Base-by-base conservation (phyloP, 2,113 vertebrate species). In the Suncus etruscus region DNA sequence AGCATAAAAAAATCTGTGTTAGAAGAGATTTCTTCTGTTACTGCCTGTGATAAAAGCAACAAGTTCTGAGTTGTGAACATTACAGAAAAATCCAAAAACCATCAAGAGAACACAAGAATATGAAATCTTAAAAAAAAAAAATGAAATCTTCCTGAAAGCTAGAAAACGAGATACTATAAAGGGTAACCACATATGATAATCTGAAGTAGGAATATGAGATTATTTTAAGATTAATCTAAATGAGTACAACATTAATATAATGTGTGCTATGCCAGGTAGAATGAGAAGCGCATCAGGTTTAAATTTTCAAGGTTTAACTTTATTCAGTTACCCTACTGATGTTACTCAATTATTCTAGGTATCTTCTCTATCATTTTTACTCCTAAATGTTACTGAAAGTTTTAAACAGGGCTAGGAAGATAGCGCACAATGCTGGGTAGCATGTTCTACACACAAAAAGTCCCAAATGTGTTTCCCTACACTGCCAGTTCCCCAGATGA, bases 291-390 rank as follows among this genome's bases (percentile, higher is more conserved):
- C 47, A 50, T 9, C 22, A 80, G 3, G 29, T 70, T 29, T 80
- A 50, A 61, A 50, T 66, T 65, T 87, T 39, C 24, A 87, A 18
- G 27, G 70, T 89, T 94, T 91, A 89, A 77, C 29, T 79, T 80
- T 65, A 94, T 27, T 73, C 27, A 79, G 25, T 68, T 85, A 73
- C 66, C 29, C 27, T 92, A 83, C 31, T 93, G 11, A 3, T n/a
- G 51, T 69, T 81, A 78, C 47, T 90, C 81, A 73, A 58, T 95
- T 92, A 87, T 50, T 89, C 25, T 76, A 51, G 50, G 24, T 90
- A 90, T 72, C 54, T 2, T 45, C 27, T 4, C 22, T 8, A 79
- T 83, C 32, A 72, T 3, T 91, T 54, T 14, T 88, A 9, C 48
- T 68, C 66, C 15, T n/a, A 61, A 93, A 31, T 66, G 45, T 51